These are phyloP conservation scores for Propithecus coquereli DNA, from an alignment of 2,113 vertebrate species.

Conservation along the genomic window DNA sequence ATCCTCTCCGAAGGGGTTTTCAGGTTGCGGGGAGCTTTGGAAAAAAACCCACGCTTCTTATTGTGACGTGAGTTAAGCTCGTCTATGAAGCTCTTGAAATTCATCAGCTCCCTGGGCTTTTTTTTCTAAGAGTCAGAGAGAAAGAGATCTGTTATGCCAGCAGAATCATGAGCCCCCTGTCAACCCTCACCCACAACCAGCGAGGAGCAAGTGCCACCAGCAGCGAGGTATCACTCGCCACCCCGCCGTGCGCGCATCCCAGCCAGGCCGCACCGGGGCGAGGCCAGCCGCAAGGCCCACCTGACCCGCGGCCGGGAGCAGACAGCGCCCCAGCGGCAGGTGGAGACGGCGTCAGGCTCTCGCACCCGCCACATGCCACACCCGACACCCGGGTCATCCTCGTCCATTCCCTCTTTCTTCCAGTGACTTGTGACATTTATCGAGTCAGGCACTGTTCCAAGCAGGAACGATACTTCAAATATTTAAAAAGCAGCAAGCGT, in stretches of 20 bases:
- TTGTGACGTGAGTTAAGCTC: constrained; percentile 70
- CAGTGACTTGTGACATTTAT: background rate
- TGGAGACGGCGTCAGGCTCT: background rate
- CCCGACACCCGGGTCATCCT: background rate
- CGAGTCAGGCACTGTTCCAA: background rate
- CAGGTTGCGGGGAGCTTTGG: constrained; percentile 66
- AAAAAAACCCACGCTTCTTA: constrained; percentile 81
- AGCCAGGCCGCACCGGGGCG: accelerated
- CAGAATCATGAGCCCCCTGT: background rate
- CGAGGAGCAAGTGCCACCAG: background rate
- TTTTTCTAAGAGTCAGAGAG: constrained; percentile 66
- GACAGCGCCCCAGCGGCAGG: no score
- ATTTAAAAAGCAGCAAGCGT: background rate
- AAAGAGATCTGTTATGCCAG: background rate
- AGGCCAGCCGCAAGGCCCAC: background rate
- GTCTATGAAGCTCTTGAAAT: constrained; percentile 73
- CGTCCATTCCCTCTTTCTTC: background rate
- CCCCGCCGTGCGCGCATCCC: accelerated
- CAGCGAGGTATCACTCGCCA: accelerated
- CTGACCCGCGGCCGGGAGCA: accelerated
- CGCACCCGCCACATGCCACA: no score
- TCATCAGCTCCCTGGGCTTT: constrained; percentile 38
- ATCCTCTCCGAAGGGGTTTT: constrained; percentile 75
- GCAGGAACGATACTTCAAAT: background rate
- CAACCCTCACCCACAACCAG: background rate